phyloP scores from a whole-genome alignment of 2,888 invertebrate species.

The Clanis bilineata region DNA sequence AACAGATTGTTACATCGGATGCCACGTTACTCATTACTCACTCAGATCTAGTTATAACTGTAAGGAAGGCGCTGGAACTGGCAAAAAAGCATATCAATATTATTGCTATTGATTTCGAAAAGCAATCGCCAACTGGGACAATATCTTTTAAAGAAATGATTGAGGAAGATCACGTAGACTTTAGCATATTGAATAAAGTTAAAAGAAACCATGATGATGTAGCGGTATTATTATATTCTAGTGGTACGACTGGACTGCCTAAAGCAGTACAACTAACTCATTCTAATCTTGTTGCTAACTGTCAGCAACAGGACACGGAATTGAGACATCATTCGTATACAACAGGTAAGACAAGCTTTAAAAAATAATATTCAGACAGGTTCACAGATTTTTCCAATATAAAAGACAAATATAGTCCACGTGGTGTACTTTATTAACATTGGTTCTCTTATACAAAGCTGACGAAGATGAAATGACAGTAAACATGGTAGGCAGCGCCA shows the following conservation, averaged over 20 bases:
- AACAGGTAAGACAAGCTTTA: constrained; percentile 52
- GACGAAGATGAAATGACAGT: too few relatives aligned
- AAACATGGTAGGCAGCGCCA: too few relatives aligned
- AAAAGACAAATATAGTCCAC: too few relatives aligned
- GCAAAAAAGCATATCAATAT: constrained; percentile 74
- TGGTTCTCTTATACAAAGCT: too few relatives aligned
- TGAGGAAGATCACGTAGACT: constrained; percentile 70
- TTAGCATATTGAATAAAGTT: constrained; percentile 68
- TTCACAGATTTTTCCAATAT: too few relatives aligned
- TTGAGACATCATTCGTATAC: constrained; percentile 46
- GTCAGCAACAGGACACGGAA: constrained; percentile 56
- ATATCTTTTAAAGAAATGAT: constrained; percentile 84
- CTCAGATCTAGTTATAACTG: constrained; percentile 61
- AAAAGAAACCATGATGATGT: constrained; percentile 77
- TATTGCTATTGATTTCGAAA: constrained; percentile 55
- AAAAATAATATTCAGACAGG: too few relatives aligned
- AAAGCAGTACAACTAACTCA: constrained; percentile 88
- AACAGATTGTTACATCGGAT: constrained; percentile 82
- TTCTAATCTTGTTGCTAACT: constrained; percentile 77
- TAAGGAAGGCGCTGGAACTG: constrained; percentile 69
- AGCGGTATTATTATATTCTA: constrained; percentile 89
- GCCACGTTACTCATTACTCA: constrained; percentile 83
- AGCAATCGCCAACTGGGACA: constrained; percentile 68
- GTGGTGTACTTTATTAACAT: too few relatives aligned
- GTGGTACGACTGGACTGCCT: constrained; percentile 92